A percentile compares a stretch with the other conserved stretches of the same genome.
These are phyloP conservation scores for Cacoxenus indagator DNA, from an alignment of 2,888 invertebrate genomes.

Conservation along the genomic window DNA sequence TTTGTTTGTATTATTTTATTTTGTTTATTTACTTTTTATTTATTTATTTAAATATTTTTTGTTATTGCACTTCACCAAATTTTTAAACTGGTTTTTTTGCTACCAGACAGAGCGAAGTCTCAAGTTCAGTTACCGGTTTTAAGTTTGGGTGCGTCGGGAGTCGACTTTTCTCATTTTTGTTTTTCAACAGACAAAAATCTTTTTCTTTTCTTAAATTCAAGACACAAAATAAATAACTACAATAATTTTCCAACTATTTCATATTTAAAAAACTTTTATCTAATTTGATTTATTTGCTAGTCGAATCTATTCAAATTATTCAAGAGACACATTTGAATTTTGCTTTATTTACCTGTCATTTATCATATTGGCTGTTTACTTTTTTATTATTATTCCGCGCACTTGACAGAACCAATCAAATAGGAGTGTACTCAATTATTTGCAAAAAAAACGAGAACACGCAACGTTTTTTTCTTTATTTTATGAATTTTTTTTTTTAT, in stretches of 20 bases:
- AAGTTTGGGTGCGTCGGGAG: neutral
- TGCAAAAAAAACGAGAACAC: slow-evolving; percentile 2
- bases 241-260: neutral
- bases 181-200: neutral
- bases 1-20: neutral
- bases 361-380: slow-evolving; percentile 11
- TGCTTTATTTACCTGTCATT: slow-evolving; percentile 27
- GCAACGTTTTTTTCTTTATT: neutral
- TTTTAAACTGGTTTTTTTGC: too few relatives aligned
- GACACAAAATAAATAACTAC: too few relatives aligned
- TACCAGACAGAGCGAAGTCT: neutral
- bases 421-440: neutral
- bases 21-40: neutral
- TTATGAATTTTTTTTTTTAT: neutral
- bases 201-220: too few relatives aligned
- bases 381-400: neutral
- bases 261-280: neutral
- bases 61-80: neutral
- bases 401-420: neutral
- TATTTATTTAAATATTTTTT: neutral
- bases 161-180: neutral
- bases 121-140: slow-evolving; percentile 10
- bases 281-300: neutral
- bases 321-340: neutral
- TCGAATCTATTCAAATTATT: neutral